Conservation (phyloP, 2,797 vertebrate genomes). For the Paratrypauchen microcephalus region DNA sequence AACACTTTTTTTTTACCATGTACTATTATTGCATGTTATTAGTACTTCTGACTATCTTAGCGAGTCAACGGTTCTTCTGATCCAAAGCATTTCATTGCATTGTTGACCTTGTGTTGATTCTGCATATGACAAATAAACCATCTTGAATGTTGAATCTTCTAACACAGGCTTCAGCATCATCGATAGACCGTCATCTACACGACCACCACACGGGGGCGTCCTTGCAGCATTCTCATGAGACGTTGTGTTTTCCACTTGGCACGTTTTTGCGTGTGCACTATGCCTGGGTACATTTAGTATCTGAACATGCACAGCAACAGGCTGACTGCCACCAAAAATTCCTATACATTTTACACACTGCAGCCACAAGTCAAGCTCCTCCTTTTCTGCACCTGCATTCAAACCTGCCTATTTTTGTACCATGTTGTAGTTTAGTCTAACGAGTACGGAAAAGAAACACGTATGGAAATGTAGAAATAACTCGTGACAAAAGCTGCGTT, state of each 20-base stretch:
- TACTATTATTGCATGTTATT: too few species aligned
- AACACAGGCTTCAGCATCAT: too few species aligned
- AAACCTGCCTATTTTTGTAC: background rate
- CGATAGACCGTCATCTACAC: slow-evolving; percentile 17
- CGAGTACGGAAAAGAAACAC: slow-evolving; percentile 12
- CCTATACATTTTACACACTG: background rate
- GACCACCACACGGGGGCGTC: slow-evolving; percentile 37
- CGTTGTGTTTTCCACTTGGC: background rate
- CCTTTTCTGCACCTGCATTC: background rate
- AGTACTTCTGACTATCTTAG: too few species aligned
- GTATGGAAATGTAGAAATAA: slow-evolving; percentile 37
- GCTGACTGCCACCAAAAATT: background rate
- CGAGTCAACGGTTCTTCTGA: too few species aligned
- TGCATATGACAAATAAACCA: too few species aligned
- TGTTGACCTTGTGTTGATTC: too few species aligned
- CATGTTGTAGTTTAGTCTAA: slow-evolving; percentile 16
- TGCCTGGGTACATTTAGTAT: slow-evolving; percentile 19
- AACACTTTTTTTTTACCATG: too few species aligned
- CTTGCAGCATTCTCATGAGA: slow-evolving; percentile 12
- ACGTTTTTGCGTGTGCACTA: slow-evolving; percentile 5
- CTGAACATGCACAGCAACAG: background rate
- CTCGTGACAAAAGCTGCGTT: slow-evolving; percentile 54
- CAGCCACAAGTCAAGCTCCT: background rate
- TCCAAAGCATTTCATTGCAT: too few species aligned
- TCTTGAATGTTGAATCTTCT: too few species aligned